These are phyloP conservation scores for Sebastes aleutianus DNA, from an alignment of 2,797 vertebrate species.

Conservation along the genomic window DNA sequence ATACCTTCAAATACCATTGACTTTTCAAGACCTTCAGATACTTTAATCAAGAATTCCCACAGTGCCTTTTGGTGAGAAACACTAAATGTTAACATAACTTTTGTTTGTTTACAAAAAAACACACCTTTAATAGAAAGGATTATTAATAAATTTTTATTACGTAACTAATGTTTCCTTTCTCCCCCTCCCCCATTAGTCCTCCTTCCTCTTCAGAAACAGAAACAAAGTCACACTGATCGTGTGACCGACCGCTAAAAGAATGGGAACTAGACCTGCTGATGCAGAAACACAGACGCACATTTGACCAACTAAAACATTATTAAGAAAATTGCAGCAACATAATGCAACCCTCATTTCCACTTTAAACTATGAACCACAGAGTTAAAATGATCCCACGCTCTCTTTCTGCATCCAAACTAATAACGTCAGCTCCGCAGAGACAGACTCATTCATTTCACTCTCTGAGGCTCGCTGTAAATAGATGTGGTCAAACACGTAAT, in stretches of 20 bases:
- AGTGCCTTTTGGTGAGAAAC: neutral
- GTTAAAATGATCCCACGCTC: neutral
- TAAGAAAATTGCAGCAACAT: neutral
- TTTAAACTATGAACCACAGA: neutral
- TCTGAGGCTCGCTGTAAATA: neutral
- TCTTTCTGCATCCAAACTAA: neutral
- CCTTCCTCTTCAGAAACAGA: slow-evolving; percentile 32
- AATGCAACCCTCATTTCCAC: neutral
- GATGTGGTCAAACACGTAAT: neutral
- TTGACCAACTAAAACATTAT: neutral
- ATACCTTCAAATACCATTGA: neutral
- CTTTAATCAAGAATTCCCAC: neutral
- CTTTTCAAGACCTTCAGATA: neutral
- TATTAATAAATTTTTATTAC: neutral
- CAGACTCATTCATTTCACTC: neutral
- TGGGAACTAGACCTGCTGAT: slow-evolving; percentile 18
- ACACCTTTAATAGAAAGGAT: neutral
- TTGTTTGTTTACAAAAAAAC: neutral
- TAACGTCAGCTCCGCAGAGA: neutral
- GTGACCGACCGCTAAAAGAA: slow-evolving; percentile 6
- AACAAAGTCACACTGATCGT: neutral
- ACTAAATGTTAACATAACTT: neutral
- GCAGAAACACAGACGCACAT: neutral
- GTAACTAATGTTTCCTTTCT: neutral
- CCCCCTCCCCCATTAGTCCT: neutral